A percentile compares a stretch with the other conserved stretches of the same genome.
These are phyloP conservation scores for Stenolophus ochropezus DNA, from an alignment of 2,888 invertebrate species.

Conservation along the genomic window DNA sequence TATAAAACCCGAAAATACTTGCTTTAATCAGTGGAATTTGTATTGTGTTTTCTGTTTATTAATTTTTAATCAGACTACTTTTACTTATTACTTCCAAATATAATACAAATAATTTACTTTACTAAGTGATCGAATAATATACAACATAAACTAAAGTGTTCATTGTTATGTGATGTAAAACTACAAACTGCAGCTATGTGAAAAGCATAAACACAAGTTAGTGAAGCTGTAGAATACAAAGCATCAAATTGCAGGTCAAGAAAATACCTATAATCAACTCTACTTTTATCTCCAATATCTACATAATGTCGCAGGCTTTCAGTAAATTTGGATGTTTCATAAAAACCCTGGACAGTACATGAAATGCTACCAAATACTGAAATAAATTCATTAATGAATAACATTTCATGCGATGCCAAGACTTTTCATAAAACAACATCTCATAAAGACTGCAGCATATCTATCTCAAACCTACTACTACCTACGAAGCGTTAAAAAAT, in stretches of 20 bases:
- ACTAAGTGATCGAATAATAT: not conserved
- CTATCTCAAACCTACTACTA: constrained; percentile 18
- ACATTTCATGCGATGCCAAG: too few relatives aligned
- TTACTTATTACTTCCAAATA: constrained; percentile 31
- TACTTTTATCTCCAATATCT: not conserved
- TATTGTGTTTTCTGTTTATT: constrained; percentile 11
- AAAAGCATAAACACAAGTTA: not conserved
- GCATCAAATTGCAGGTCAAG: constrained; percentile 33
- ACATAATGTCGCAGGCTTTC: too few relatives aligned
- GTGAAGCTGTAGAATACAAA: constrained; percentile 10
- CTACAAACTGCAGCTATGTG: constrained; percentile 8
- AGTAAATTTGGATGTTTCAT: too few relatives aligned
- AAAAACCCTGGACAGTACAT: too few relatives aligned
- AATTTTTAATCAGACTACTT: not conserved
- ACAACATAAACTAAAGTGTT: constrained; percentile 20
- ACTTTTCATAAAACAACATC: too few relatives aligned
- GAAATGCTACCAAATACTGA: too few relatives aligned
- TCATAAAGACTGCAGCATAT: too few relatives aligned
- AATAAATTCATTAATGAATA: too few relatives aligned
- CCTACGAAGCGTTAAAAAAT: constrained; percentile 38
- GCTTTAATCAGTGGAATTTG: constrained; percentile 4
- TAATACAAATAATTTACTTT: constrained; percentile 3
- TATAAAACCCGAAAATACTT: constrained; percentile 15
- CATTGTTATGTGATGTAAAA: constrained; percentile 16
- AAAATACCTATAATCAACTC: not conserved